Percentiles rank a stretch among this genome's conserved stretches.
These are phyloP conservation scores for Pachliopta kotzebuea DNA, from an alignment of 2,888 invertebrate genomes.

Conservation along the genomic window DNA sequence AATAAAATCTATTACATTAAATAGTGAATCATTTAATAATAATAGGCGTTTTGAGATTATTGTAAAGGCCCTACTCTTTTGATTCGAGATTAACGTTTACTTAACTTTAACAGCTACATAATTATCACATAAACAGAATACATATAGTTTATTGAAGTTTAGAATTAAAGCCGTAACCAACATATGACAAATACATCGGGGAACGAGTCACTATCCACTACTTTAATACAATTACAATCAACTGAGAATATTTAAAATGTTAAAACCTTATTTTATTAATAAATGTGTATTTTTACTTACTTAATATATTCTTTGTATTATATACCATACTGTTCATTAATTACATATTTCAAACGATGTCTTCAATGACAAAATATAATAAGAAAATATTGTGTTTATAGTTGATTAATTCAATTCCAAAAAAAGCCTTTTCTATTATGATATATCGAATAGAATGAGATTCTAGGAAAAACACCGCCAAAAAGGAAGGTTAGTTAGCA, in stretches of 20 bases:
- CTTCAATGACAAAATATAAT: slow-evolving; percentile 49
- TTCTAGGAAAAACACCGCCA: slow-evolving; percentile 42
- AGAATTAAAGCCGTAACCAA: slow-evolving; percentile 59
- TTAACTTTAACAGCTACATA: slow-evolving; percentile 39
- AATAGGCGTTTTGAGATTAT: slow-evolving; percentile 27
- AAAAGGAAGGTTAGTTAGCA: slow-evolving; percentile 31
- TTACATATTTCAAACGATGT: slow-evolving; percentile 38
- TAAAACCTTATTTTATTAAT: not conserved
- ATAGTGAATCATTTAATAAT: slow-evolving; percentile 22
- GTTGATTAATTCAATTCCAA: slow-evolving; percentile 68
- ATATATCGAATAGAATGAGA: slow-evolving; percentile 46
- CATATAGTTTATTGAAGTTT: slow-evolving; percentile 34
- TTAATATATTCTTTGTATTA: not conserved
- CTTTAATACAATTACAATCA: slow-evolving; percentile 34
- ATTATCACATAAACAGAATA: slow-evolving; percentile 33
- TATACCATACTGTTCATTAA: slow-evolving; percentile 38
- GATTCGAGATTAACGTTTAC: slow-evolving; percentile 29
- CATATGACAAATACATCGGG: slow-evolving; percentile 36
- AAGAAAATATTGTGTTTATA: slow-evolving; percentile 66
- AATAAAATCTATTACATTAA: slow-evolving; percentile 26
- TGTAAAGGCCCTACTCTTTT: slow-evolving; percentile 29
- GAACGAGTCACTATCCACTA: slow-evolving; percentile 35
- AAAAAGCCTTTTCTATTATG: slow-evolving; percentile 36
- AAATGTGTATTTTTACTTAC: too few species aligned
- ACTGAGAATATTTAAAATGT: slow-evolving; percentile 30